phyloP scores from a whole-genome alignment of 2,888 invertebrate genomes.

The Chalcis sispes region DNA sequence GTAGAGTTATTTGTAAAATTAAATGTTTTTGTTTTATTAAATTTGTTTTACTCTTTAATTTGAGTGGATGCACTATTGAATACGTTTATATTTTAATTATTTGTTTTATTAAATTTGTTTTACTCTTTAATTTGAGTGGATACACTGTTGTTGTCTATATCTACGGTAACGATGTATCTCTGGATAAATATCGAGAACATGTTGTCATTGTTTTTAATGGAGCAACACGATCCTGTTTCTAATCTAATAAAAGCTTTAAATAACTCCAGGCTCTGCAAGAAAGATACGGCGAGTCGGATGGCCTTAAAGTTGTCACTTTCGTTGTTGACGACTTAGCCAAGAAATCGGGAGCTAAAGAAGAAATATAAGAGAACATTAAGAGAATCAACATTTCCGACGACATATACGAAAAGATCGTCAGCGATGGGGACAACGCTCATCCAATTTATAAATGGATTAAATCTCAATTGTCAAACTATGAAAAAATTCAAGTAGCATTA shows the following conservation, averaged over 20 bases:
- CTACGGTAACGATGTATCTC: conserved; percentile 86
- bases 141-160: too few species aligned
- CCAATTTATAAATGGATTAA: conserved; percentile 76
- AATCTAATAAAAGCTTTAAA: conserved; percentile 86
- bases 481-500: conserved; percentile 80
- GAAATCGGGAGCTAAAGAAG: conserved; percentile 72
- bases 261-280: conserved; percentile 86
- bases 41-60: too few species aligned
- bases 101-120: too few species aligned
- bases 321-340: conserved; percentile 83
- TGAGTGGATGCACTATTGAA: too few species aligned
- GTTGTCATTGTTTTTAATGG: conserved; percentile 90
- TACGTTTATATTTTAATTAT: too few species aligned
- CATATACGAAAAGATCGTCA: conserved; percentile 73
- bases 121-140: too few species aligned
- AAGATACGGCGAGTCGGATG: conserved; percentile 82
- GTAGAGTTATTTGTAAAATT: too few species aligned
- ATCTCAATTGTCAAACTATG: conserved; percentile 67
- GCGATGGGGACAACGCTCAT: conserved; percentile 75
- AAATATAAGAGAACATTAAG: conserved; percentile 70
- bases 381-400: conserved; percentile 72
- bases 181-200: conserved; percentile 87
- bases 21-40: too few species aligned
- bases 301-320: conserved; percentile 82
- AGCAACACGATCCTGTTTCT: conserved; percentile 84